These are phyloP conservation scores for Hydraecia micacea DNA, from an alignment of 2,888 invertebrate genomes.

Conservation along the genomic window DNA sequence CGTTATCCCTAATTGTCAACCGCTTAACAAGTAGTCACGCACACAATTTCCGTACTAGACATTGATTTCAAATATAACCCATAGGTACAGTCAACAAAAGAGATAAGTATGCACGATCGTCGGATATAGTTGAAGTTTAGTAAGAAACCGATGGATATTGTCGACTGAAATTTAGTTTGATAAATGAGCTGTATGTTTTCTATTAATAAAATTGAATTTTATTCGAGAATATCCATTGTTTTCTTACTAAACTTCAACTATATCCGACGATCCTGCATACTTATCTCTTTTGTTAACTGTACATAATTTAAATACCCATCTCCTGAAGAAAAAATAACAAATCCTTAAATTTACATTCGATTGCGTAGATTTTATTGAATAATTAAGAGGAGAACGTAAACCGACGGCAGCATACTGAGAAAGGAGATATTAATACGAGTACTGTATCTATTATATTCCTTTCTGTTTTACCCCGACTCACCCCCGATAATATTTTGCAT, in stretches of 20 bases:
- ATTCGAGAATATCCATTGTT: too few relatives aligned
- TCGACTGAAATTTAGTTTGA: too few relatives aligned
- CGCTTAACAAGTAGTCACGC: neutral
- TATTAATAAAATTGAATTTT: too few relatives aligned
- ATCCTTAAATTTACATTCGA: conserved; percentile 26
- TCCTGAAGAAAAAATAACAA: neutral
- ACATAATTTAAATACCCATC: neutral
- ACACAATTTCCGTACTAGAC: neutral
- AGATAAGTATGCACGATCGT: too few relatives aligned
- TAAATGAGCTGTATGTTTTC: too few relatives aligned
- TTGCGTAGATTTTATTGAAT: conserved; percentile 47
- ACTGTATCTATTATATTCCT: conserved; percentile 51
- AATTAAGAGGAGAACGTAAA: conserved; percentile 44
- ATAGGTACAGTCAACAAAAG: neutral
- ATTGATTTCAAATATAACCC: conserved; percentile 14
- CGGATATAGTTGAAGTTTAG: too few relatives aligned
- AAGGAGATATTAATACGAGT: conserved; percentile 52
- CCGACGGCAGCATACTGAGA: conserved; percentile 22
- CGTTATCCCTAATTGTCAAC: neutral
- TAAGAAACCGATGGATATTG: too few relatives aligned
- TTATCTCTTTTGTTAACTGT: too few relatives aligned
- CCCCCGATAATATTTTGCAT: conserved; percentile 61
- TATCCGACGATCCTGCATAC: too few relatives aligned
- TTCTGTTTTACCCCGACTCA: conserved; percentile 48
- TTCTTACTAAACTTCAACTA: too few relatives aligned